phyloP scores from a whole-genome alignment of 2,113 vertebrate genomes.

The Nothobranchius kuhntae region DNA sequence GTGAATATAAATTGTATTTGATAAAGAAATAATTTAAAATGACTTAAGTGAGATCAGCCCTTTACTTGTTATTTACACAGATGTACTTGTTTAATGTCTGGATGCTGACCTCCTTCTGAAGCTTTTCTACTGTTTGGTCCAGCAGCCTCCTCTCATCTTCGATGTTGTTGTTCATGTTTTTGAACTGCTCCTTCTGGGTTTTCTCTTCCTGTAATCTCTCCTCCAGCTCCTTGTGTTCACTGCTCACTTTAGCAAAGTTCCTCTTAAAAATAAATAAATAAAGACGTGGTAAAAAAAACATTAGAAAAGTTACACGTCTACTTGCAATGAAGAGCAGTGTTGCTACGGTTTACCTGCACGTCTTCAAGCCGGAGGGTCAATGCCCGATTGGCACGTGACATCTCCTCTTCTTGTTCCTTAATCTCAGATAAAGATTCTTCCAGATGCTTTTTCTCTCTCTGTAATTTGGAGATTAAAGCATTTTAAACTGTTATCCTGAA shows the following conservation, averaged over 20 bases:
- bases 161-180: conserved; percentile 86
- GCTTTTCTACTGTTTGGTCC: conserved; percentile 89
- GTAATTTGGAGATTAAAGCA: conserved; percentile 13
- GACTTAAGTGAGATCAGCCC: no score
- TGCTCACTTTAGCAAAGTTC: conserved; percentile 76
- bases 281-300: no score
- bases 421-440: conserved; percentile 81
- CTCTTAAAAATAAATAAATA: conserved; percentile 72
- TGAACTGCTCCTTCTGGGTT: conserved; percentile 89
- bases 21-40: not conserved
- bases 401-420: conserved; percentile 83
- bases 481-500: not conserved
- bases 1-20: not conserved
- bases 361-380: conserved; percentile 85
- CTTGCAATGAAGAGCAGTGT: not conserved
- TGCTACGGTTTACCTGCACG: conserved; percentile 79
- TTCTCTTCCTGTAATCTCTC: conserved; percentile 85
- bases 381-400: conserved; percentile 76
- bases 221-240: conserved; percentile 83
- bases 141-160: conserved; percentile 87
- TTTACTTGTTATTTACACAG: no score
- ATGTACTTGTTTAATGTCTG: not conserved
- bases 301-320: not conserved
- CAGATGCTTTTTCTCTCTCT: conserved; percentile 85
- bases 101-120: conserved; percentile 87